Conservation (phyloP, 2,797 vertebrate species). For the Sardinella longiceps region DNA sequence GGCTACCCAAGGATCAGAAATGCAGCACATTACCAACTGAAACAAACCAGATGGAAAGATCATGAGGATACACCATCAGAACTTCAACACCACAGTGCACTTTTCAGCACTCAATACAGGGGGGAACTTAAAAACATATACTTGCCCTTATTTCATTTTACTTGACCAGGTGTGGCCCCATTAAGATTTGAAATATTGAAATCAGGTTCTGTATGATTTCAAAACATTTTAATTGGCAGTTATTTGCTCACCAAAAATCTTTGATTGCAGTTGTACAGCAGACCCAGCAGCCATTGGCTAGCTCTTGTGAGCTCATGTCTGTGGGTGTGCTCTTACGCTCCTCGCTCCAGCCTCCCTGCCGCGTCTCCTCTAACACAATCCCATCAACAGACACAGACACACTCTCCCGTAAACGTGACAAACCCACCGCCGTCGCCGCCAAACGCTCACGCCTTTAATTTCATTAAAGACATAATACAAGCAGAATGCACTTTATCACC, state of each 20-base stretch:
- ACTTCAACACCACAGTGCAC: background rate
- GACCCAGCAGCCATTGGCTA: background rate
- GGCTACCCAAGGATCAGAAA: background rate
- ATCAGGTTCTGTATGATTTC: background rate
- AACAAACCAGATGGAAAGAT: background rate
- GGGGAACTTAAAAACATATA: background rate
- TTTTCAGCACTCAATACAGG: background rate
- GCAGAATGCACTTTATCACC: conserved; percentile 66
- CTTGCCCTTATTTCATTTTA: too few relatives aligned
- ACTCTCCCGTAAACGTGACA: conserved; percentile 31
- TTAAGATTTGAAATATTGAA: too few relatives aligned
- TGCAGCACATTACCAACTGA: background rate
- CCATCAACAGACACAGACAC: conserved; percentile 11
- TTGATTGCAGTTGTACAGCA: background rate
- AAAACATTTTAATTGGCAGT: background rate
- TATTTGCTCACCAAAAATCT: background rate
- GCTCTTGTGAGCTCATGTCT: background rate
- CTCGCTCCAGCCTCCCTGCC: conserved; percentile 69
- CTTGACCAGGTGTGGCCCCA: too few relatives aligned
- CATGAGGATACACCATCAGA: background rate
- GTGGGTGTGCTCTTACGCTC: background rate
- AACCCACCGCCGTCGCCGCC: conserved; percentile 7
- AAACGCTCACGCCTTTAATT: conserved; percentile 62
- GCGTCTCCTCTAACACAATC: background rate
- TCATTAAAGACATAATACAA: conserved; percentile 62